Percentiles rank a stretch among this genome's conserved stretches.
phyloP scores from a whole-genome alignment of 2,888 invertebrate species.

The Agrotis puta region DNA sequence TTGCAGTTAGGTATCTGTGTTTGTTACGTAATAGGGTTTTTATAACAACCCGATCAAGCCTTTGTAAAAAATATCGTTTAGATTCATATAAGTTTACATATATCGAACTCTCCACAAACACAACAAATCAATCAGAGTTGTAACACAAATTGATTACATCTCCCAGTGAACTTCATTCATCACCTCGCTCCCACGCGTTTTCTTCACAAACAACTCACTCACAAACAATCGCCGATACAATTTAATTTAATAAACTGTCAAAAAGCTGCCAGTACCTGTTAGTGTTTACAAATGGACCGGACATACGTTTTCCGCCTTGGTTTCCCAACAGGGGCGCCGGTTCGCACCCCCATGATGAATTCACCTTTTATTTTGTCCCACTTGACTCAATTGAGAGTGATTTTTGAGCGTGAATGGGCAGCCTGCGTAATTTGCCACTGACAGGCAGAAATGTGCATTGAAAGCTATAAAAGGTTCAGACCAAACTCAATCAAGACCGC shows the following conservation, averaged over 20 bases:
- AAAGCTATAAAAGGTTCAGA: conserved; percentile 87
- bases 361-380: conserved; percentile 90
- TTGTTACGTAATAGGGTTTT: too few species aligned
- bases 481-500: conserved; percentile 85
- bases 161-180: conserved; percentile 49
- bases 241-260: conserved; percentile 89
- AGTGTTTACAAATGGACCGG: conserved; percentile 89
- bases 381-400: conserved; percentile 90
- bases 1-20: not conserved
- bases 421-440: conserved; percentile 88
- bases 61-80: not conserved
- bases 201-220: conserved; percentile 63
- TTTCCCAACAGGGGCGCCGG: conserved; percentile 81
- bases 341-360: conserved; percentile 87
- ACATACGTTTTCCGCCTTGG: conserved; percentile 88
- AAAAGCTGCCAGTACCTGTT: conserved; percentile 87
- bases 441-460: conserved; percentile 88
- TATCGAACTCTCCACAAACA: conserved; percentile 5
- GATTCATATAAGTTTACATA: not conserved
- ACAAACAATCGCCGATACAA: conserved; percentile 78
- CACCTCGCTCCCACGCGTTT: conserved; percentile 44
- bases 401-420: conserved; percentile 90
- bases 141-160: conserved; percentile 51
- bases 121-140: conserved; percentile 40
- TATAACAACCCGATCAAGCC: not conserved